Conservation (phyloP, 2,888 invertebrate species). For the Agrotis exclamationis region DNA sequence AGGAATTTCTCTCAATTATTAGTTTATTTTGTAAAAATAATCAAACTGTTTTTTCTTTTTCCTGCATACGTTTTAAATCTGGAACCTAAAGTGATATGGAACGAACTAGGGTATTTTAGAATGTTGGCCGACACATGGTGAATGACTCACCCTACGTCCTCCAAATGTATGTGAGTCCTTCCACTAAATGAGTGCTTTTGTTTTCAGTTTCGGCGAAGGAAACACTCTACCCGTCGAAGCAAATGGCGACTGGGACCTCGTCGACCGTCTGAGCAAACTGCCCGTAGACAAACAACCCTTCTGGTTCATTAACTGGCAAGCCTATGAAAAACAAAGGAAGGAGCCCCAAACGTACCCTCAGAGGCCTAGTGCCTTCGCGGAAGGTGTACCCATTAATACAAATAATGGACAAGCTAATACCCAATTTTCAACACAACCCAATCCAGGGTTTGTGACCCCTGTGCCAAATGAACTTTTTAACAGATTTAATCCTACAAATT, state of each 20-base stretch:
- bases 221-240: constrained; percentile 92
- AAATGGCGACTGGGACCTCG: constrained; percentile 91
- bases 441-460: constrained; percentile 1
- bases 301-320: constrained; percentile 94
- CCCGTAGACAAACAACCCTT: constrained; percentile 93
- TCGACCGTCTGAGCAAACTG: constrained; percentile 92
- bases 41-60: too few relatives aligned
- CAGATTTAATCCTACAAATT: constrained; percentile 3
- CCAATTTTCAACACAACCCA: constrained; percentile 4
- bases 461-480: background rate
- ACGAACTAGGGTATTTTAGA: too few relatives aligned
- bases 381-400: constrained; percentile 32
- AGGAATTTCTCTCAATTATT: too few relatives aligned
- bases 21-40: too few relatives aligned
- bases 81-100: too few relatives aligned
- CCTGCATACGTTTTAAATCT: too few relatives aligned
- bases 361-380: constrained; percentile 77
- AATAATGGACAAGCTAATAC: constrained; percentile 24
- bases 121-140: too few relatives aligned
- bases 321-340: constrained; percentile 91
- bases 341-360: constrained; percentile 83
- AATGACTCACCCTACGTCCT: too few relatives aligned
- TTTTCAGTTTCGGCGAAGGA: constrained; percentile 83
- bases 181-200: background rate
- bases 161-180: too few relatives aligned